A percentile compares a stretch with the other conserved stretches of the same genome.
phyloP scores from a whole-genome alignment of 2,797 vertebrate genomes.

The Urophycis tenuis region DNA sequence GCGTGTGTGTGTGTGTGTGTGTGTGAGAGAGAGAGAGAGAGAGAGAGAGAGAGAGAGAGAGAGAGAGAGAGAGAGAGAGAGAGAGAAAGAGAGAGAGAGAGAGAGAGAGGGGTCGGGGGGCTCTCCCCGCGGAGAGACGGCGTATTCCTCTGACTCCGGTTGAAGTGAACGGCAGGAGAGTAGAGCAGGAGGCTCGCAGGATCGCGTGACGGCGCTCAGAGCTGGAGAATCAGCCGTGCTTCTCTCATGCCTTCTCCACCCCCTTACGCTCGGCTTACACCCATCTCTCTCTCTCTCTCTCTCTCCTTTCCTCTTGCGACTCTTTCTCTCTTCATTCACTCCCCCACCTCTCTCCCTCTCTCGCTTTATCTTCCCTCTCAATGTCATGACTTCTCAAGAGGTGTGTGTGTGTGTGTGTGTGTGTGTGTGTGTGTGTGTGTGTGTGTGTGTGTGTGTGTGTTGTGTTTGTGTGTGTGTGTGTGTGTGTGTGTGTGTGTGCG shows the following conservation, averaged over 20 bases:
- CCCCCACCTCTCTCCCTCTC: constrained; percentile 16
- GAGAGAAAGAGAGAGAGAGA: not conserved
- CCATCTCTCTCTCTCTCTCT: constrained; percentile 25
- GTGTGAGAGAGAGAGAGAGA: not conserved
- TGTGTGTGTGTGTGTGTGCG: constrained; percentile 32
- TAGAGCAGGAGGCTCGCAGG: constrained; percentile 46
- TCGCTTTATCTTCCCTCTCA: constrained; percentile 10
- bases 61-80: not conserved
- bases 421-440: constrained; percentile 18
- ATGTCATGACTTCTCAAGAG: constrained; percentile 39
- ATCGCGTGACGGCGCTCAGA: constrained; percentile 38
- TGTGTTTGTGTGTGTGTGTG: not conserved
- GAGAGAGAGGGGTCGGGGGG: constrained; percentile 10
- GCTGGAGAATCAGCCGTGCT: constrained; percentile 40
- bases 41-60: not conserved
- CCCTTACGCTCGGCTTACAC: constrained; percentile 41
- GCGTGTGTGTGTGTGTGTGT: not conserved
- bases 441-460: constrained; percentile 14
- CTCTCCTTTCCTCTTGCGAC: constrained; percentile 24
- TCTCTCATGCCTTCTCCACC: constrained; percentile 28
- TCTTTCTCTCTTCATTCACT: constrained; percentile 57
- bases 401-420: constrained; percentile 46
- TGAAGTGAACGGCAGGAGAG: constrained; percentile 23
- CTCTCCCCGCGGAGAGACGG: constrained; percentile 34
- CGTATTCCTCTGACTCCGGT: constrained; percentile 40